These are phyloP conservation scores for Rhynchophorus ferrugineus DNA, from an alignment of 1,140 invertebrate genomes.

Conservation along the genomic window DNA sequence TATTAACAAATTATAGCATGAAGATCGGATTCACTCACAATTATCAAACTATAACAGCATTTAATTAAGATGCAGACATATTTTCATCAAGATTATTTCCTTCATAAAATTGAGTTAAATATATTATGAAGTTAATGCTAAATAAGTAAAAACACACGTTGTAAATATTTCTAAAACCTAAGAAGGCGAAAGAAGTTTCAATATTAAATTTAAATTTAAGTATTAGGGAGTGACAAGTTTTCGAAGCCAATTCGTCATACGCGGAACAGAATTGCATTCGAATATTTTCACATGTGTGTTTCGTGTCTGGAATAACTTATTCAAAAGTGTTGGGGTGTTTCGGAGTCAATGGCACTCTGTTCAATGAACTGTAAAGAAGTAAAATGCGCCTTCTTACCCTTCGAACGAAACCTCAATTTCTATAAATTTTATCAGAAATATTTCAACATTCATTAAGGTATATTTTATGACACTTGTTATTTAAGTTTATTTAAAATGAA, in stretches of 20 bases:
- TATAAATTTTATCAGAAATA: neutral
- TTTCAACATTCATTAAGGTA: neutral
- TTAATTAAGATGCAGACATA: no score
- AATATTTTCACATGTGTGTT: constrained; percentile 29
- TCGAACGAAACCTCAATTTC: constrained; percentile 14
- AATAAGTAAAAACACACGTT: no score
- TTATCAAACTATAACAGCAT: no score
- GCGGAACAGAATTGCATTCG: constrained; percentile 27
- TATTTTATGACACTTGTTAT: no score
- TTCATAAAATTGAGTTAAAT: no score
- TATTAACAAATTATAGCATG: no score
- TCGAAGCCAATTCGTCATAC: constrained; percentile 9
- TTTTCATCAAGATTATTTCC: no score
- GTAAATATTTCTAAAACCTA: no score
- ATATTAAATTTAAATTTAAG: constrained; percentile 1
- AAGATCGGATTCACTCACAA: no score
- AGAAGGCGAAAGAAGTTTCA: no score
- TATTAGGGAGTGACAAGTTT: neutral
- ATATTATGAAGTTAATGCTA: no score
- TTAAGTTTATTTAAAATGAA: no score
- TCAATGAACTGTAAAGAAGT: constrained; percentile 29
- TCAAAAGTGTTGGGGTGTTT: constrained; percentile 11
- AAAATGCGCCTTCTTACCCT: constrained; percentile 26
- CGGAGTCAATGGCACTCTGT: constrained; percentile 28
- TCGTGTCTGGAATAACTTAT: constrained; percentile 25